phyloP scores from a whole-genome alignment of 2,113 vertebrate genomes.

The Phylloscopus trochiloides region DNA sequence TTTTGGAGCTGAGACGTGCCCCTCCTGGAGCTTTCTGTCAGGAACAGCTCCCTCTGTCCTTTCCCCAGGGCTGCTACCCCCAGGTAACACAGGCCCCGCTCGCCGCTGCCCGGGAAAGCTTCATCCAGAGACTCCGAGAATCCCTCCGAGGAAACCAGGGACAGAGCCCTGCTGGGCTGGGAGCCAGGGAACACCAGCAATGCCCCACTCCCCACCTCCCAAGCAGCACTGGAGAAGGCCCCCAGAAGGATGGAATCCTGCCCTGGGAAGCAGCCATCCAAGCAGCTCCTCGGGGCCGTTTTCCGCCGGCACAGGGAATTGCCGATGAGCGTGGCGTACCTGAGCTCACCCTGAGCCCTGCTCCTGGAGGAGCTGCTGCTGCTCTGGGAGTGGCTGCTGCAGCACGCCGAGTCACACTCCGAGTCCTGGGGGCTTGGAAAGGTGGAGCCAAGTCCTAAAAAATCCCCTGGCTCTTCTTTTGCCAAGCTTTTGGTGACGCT shows the following conservation, averaged over 20 bases:
- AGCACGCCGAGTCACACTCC: conserved; percentile 40
- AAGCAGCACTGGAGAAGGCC: conserved; percentile 69
- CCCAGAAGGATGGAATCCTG: conserved; percentile 64
- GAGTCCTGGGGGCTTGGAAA: conserved; percentile 19
- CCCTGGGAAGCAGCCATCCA: conserved; percentile 71
- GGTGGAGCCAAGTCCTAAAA: neutral
- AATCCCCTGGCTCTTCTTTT: conserved; percentile 11
- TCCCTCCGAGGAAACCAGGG: conserved; percentile 81
- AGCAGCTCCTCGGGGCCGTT: conserved; percentile 53
- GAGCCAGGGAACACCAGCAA: conserved; percentile 53
- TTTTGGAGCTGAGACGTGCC: neutral
- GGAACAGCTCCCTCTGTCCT: conserved; percentile 32
- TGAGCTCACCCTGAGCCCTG: conserved; percentile 18
- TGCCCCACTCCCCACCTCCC: conserved; percentile 72
- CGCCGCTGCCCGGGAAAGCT: conserved; percentile 10
- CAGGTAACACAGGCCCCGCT: conserved; percentile 78
- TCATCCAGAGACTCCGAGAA: conserved; percentile 79
- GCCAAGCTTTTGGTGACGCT: conserved; percentile 68
- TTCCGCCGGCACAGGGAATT: conserved; percentile 38
- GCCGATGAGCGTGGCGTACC: conserved; percentile 77
- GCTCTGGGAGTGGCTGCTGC: conserved; percentile 31
- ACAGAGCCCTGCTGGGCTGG: neutral
- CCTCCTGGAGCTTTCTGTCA: neutral
- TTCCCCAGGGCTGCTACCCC: conserved; percentile 64
- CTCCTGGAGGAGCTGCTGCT: conserved; percentile 16